phyloP scores from a whole-genome alignment of 2,113 vertebrate genomes.

The Zosterops lateralis region DNA sequence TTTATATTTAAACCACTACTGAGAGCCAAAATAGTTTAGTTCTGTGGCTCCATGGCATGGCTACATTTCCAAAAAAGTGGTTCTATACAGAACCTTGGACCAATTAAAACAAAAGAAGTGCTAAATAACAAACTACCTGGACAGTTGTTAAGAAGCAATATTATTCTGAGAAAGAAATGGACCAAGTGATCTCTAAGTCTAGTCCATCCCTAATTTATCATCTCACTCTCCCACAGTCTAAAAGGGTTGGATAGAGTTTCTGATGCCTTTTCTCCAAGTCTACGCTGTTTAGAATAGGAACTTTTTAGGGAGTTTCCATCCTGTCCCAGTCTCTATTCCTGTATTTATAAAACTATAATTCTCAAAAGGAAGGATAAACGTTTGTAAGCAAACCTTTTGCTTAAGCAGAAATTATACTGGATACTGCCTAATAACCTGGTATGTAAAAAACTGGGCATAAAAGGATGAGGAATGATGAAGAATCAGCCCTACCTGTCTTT shows the following conservation, averaged over 20 bases:
- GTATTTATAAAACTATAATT: not conserved
- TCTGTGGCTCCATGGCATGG: not conserved
- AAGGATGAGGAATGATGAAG: not conserved
- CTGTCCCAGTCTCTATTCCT: not conserved
- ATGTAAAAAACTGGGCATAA: not conserved
- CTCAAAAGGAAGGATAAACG: not conserved
- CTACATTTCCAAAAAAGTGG: not conserved
- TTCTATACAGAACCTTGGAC: not conserved
- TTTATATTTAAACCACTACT: rapidly evolving
- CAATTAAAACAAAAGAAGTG: not conserved
- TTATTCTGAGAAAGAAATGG: not conserved
- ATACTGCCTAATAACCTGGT: not conserved
- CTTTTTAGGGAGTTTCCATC: not conserved
- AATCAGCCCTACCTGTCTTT: not conserved
- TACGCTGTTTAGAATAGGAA: not conserved
- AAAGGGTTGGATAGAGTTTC: not conserved
- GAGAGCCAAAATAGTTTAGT: not conserved
- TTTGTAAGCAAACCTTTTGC: not conserved
- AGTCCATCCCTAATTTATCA: not conserved
- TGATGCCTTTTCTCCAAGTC: not conserved
- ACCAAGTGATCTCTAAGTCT: not conserved
- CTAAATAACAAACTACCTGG: not conserved
- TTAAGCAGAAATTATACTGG: not conserved
- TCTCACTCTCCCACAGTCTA: not conserved
- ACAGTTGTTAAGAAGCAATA: not conserved